Evolutionary conservation across 2,113 vertebrate species (phyloP), one percentile per base, ranked within the genome.

Genomic region (Mirza zaza): DNA sequence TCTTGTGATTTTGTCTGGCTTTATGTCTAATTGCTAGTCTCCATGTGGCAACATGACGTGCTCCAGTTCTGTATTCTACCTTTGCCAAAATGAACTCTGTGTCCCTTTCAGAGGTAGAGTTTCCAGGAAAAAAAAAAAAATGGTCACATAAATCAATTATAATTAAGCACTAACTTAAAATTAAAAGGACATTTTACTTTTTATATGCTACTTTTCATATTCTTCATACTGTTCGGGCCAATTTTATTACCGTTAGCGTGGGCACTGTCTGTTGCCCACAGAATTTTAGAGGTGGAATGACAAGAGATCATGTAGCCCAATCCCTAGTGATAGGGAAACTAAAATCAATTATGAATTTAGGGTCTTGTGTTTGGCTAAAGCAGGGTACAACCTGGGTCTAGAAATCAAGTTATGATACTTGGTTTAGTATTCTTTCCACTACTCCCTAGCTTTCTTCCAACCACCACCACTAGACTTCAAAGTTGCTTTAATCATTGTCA

Each of bases 1-100:
- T 99, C 99, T 98, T 98, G 99, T 98, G 99, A 99, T 96, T 98
- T 98, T 98, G 98, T 98, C 99, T 98, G 98, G 98, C 98, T 98
- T 99, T 98, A 97, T 98, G 76, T 98, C 98, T 99, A 99, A 99
- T 99, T 99, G 98, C 98, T 98, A 98, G 98, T 98, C 98, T 98
- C 97, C 98, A 97, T 98, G 98, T 98, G 99, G 98, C 97, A 90
- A 98, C 96, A 50, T 25, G 42, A 61, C 97, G 39, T 48, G 96
- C 80, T 90, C 80, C 95, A 61, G 5, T 36, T 96, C 42, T 92
- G 71, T 82, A 93, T 97, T 97, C 94, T 39, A 4, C 95, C 95
- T 96, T 97, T 93, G 63, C 75, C 96, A 95, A 97, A 98, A 95
- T 59, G 21, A 93, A 95, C 92, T 82, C 95, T 91, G n/a, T 34